Percentiles rank a stretch among this genome's conserved stretches.
Conservation (phyloP, 2,797 vertebrate genomes). For the Sebastes trivittatus region DNA sequence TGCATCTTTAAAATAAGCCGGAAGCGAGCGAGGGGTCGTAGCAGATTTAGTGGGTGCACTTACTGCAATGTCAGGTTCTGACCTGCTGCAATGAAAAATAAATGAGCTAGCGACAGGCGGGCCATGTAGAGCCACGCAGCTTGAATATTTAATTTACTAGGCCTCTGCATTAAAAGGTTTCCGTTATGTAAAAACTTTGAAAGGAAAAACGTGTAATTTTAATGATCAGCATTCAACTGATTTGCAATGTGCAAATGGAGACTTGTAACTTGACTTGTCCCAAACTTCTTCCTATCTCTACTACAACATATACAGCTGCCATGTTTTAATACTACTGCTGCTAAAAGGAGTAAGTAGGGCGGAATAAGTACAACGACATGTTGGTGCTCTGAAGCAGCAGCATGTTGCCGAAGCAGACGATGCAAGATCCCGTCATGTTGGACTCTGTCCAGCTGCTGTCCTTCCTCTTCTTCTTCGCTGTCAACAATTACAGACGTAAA, state of each 20-base stretch:
- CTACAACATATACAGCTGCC: background rate
- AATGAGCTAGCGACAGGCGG: background rate
- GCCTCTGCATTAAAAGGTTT: background rate
- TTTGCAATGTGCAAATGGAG: background rate
- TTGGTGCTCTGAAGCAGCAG: background rate
- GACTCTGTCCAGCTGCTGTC: constrained; percentile 20
- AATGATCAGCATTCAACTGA: background rate
- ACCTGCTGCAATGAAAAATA: background rate
- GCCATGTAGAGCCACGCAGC: background rate
- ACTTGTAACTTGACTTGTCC: background rate
- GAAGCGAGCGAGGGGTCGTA: background rate
- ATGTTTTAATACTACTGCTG: background rate
- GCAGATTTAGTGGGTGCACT: background rate
- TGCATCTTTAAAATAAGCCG: background rate
- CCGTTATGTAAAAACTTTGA: background rate
- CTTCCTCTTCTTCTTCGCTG: constrained; percentile 29
- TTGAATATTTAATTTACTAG: constrained; percentile 27
- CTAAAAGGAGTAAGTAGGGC: background rate
- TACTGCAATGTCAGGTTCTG: background rate
- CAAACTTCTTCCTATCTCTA: background rate
- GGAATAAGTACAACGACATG: background rate
- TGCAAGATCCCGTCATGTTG: background rate
- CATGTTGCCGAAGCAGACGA: background rate
- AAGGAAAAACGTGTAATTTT: background rate
- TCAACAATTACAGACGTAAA: constrained; percentile 46